Percentiles rank a stretch among this genome's conserved stretches.
Evolutionary conservation across 2,888 invertebrate species (phyloP).

Genomic region (Lasioglossum malachurum): DNA sequence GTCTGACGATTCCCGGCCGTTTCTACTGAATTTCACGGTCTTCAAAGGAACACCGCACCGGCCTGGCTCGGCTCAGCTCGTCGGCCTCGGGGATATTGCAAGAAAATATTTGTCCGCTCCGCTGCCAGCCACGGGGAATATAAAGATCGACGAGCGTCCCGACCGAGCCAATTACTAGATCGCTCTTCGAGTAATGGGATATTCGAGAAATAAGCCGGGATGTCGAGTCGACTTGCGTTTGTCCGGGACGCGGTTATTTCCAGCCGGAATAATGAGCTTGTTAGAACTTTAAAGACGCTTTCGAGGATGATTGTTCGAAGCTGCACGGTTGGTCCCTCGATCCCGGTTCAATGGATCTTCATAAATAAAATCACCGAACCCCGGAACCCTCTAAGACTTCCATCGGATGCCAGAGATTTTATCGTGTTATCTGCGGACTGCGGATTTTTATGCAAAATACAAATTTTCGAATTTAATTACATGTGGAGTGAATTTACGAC

Average conservation of each 20-base stretch:
- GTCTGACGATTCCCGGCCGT: conserved; percentile 27
- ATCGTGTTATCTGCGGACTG: not conserved
- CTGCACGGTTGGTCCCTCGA: not conserved
- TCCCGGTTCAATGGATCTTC: not conserved
- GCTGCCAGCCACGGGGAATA: not conserved
- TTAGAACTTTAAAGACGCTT: conserved; percentile 6
- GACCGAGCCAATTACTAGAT: conserved; percentile 37
- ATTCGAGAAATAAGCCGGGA: conserved; percentile 16
- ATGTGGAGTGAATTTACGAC: not conserved
- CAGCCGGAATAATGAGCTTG: conserved; percentile 7
- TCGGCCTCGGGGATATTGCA: conserved; percentile 34
- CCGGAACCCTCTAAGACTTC: not conserved
- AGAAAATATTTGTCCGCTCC: conserved; percentile 56
- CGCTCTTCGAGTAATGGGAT: conserved; percentile 17
- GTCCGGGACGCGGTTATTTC: not conserved
- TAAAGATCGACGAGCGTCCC: not conserved
- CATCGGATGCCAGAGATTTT: not conserved
- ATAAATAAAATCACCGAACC: not conserved
- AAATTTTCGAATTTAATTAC: not conserved
- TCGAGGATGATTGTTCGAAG: conserved; percentile 15
- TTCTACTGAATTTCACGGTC: conserved; percentile 55
- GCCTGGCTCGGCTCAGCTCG: not conserved
- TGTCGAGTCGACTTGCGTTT: not conserved
- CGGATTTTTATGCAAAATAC: not conserved
- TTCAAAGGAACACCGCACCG: conserved; percentile 48